Percentiles rank a stretch among this genome's conserved stretches.
These are phyloP conservation scores for Propithecus deckenii DNA, from an alignment of 2,797 vertebrate genomes.

Conservation along the genomic window DNA sequence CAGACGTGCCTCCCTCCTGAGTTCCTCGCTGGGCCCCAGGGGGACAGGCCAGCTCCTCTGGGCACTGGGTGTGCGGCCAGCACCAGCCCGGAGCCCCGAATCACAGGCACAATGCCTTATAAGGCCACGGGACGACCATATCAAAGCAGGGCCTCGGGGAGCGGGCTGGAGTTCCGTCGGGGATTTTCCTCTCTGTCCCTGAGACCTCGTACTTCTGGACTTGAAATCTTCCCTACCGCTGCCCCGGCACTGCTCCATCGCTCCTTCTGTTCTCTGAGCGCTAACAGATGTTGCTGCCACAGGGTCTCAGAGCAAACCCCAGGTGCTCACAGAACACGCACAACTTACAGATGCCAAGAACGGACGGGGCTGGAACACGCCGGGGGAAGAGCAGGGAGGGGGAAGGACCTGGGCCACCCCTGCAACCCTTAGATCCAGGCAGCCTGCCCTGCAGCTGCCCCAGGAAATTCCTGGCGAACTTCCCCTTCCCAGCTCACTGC, in stretches of 20 bases:
- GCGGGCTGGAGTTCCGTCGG: slow-evolving; percentile 45
- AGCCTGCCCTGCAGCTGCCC: slow-evolving; percentile 77
- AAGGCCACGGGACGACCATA: slow-evolving; percentile 84
- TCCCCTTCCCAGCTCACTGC: slow-evolving; percentile 71
- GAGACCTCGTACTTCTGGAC: slow-evolving; percentile 82
- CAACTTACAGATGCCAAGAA: slow-evolving; percentile 83
- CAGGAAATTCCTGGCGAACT: slow-evolving; percentile 78
- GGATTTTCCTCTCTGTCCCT: slow-evolving; percentile 84
- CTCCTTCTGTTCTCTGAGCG: slow-evolving; percentile 85
- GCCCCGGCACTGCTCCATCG: slow-evolving; percentile 80
- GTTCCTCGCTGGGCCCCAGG: background rate
- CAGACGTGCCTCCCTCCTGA: background rate
- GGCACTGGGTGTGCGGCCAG: background rate
- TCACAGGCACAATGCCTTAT: slow-evolving; percentile 81
- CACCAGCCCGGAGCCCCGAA: background rate
- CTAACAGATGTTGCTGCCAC: slow-evolving; percentile 87
- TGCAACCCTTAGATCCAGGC: slow-evolving; percentile 75
- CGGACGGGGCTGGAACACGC: slow-evolving; percentile 78
- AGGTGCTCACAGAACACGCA: slow-evolving; percentile 82
- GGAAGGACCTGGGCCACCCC: slow-evolving; percentile 68
- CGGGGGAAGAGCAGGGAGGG: slow-evolving; percentile 53
- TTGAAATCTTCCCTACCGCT: slow-evolving; percentile 77
- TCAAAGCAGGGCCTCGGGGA: slow-evolving; percentile 80
- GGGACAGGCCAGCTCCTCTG: background rate
- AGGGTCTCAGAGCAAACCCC: slow-evolving; percentile 85